Conservation (phyloP, 2,113 vertebrate genomes). For the Morone chrysops region DNA sequence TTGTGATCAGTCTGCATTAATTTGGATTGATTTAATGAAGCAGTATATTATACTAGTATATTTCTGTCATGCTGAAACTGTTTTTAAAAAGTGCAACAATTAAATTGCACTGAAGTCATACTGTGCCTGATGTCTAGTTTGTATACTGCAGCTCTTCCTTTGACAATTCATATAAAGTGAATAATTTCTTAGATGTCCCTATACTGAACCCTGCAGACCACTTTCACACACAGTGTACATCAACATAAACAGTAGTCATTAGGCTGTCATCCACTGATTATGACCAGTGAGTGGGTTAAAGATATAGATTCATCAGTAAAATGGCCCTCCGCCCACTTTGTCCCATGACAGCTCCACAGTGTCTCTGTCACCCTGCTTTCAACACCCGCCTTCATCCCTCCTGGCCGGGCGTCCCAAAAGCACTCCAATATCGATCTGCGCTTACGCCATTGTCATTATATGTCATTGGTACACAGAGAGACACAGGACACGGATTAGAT, state of each 20-base stretch:
- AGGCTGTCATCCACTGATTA: conserved; percentile 34
- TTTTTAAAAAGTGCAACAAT: not conserved
- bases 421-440: conserved; percentile 42
- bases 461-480: conserved; percentile 51
- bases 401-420: conserved; percentile 22
- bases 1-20: not conserved
- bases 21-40: not conserved
- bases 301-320: conserved; percentile 54
- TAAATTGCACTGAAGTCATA: not conserved
- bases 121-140: not conserved
- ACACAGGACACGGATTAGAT: conserved; percentile 36
- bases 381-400: conserved; percentile 27
- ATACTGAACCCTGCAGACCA: no score
- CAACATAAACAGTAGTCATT: conserved; percentile 44
- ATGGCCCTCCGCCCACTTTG: conserved; percentile 33
- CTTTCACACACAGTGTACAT: conserved; percentile 27
- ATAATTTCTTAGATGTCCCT: not conserved
- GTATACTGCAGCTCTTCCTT: not conserved
- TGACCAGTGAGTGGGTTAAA: conserved; percentile 25
- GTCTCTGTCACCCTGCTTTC: conserved; percentile 59
- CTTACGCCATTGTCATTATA: conserved; percentile 59
- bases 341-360: conserved; percentile 32
- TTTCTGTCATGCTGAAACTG: not conserved
- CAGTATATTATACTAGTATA: no score
- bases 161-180: not conserved